A percentile compares a stretch with the other conserved stretches of the same genome.
These are phyloP conservation scores for Odontocerum albicorne DNA, from an alignment of 2,888 invertebrate species.

Conservation along the genomic window DNA sequence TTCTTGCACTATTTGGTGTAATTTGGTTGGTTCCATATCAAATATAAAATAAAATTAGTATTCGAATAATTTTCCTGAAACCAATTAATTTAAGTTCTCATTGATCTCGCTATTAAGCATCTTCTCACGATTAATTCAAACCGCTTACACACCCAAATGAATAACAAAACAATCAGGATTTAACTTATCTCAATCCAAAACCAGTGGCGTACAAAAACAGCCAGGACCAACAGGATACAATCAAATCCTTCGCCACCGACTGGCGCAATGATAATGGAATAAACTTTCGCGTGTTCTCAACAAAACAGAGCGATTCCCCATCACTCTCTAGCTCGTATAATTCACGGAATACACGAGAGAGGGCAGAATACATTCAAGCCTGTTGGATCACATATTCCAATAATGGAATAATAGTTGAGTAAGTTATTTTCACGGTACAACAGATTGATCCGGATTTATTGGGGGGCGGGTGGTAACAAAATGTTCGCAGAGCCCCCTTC, in stretches of 20 bases:
- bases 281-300: not conserved
- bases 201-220: constrained; percentile 19
- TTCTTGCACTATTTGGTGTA: too few relatives aligned
- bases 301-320: not conserved
- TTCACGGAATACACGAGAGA: not conserved
- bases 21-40: too few relatives aligned
- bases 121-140: not conserved
- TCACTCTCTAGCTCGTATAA: not conserved
- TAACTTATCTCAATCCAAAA: not conserved
- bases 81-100: too few relatives aligned
- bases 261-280: constrained; percentile 1
- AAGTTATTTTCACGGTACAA: constrained; percentile 35
- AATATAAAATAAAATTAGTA: too few relatives aligned
- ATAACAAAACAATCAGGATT: not conserved
- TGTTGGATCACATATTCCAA: constrained; percentile 2
- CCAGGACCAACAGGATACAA: constrained; percentile 14
- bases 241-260: constrained; percentile 15
- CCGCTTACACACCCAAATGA: not conserved
- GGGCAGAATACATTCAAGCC: not conserved
- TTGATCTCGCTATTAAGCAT: too few relatives aligned
- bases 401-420: constrained; percentile 35
- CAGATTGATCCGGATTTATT: constrained; percentile 29
- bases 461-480: constrained; percentile 1
- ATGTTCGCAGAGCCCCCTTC: not conserved
- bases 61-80: too few relatives aligned